These are phyloP conservation scores for Falcaria lacertinaria DNA, from an alignment of 2,888 invertebrate species.

Conservation along the genomic window DNA sequence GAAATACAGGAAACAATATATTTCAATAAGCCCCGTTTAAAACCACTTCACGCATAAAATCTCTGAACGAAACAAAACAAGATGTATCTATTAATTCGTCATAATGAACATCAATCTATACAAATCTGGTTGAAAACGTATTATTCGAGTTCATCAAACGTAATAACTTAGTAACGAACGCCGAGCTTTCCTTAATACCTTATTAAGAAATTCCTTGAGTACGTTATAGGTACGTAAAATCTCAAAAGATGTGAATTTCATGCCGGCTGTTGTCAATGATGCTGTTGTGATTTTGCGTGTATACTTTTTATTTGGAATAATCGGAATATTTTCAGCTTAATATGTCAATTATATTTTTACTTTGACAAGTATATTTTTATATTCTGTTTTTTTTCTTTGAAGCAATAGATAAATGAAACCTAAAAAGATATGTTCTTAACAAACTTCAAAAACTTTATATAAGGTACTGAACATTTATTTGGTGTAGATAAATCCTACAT, in stretches of 20 bases:
- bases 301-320: neutral
- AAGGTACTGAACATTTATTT: too few relatives aligned
- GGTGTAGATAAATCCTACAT: too few relatives aligned
- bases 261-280: neutral
- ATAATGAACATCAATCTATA: neutral
- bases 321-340: too few relatives aligned
- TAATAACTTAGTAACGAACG: conserved; percentile 22
- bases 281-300: neutral
- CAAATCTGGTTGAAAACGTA: neutral
- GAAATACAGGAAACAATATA: neutral
- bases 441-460: too few relatives aligned
- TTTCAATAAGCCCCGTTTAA: neutral
- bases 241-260: neutral
- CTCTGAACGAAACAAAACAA: neutral
- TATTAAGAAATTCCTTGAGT: conserved; percentile 11
- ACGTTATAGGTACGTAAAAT: neutral
- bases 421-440: too few relatives aligned
- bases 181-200: conserved; percentile 21
- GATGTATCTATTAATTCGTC: neutral
- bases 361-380: too few relatives aligned
- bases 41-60: neutral
- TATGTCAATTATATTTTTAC: too few relatives aligned
- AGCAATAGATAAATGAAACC: too few relatives aligned
- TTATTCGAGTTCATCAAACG: conserved; percentile 13
- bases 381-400: too few relatives aligned